Evolutionary conservation across 1,140 invertebrate genomes (phyloP).

Genomic region (Cydia strobilella): DNA sequence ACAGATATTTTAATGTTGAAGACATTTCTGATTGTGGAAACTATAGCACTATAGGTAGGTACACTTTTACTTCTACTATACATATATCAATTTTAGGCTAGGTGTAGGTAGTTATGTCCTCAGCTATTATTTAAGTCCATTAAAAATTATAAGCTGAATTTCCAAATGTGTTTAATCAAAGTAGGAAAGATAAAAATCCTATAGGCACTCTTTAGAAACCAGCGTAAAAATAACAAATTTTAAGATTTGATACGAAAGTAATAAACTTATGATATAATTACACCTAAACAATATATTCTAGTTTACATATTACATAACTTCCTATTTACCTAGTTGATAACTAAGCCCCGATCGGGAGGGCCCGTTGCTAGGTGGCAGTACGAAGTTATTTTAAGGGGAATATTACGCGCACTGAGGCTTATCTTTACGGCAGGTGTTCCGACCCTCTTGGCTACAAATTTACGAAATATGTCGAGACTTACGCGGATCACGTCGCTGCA

Average conservation of each 20-base stretch:
- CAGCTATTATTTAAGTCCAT: too few relatives aligned
- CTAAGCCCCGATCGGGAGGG: constrained; percentile 47
- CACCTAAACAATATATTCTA: constrained; percentile 3
- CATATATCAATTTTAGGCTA: too few relatives aligned
- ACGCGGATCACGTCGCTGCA: constrained; percentile 60
- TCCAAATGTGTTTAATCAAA: not conserved
- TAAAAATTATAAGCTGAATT: too few relatives aligned
- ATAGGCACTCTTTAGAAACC: not conserved
- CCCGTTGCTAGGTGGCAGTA: constrained; percentile 72
- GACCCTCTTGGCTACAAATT: constrained; percentile 67
- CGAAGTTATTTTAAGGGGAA: constrained; percentile 78
- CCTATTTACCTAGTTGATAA: constrained; percentile 28
- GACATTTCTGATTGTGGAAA: too few relatives aligned
- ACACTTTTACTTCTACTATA: too few relatives aligned
- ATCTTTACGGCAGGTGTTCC: constrained; percentile 79
- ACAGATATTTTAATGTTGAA: too few relatives aligned
- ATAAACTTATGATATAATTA: constrained; percentile 10
- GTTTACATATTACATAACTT: constrained; percentile 55
- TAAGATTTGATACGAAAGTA: not conserved
- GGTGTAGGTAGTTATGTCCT: too few relatives aligned
- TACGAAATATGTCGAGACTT: constrained; percentile 74
- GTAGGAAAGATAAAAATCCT: not conserved
- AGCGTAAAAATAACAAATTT: not conserved
- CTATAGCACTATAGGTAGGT: too few relatives aligned
- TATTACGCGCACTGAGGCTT: constrained; percentile 76